A percentile compares a stretch with the other conserved stretches of the same genome.
phyloP scores from a whole-genome alignment of 1,140 invertebrate genomes.

The Scylla paramamosain region DNA sequence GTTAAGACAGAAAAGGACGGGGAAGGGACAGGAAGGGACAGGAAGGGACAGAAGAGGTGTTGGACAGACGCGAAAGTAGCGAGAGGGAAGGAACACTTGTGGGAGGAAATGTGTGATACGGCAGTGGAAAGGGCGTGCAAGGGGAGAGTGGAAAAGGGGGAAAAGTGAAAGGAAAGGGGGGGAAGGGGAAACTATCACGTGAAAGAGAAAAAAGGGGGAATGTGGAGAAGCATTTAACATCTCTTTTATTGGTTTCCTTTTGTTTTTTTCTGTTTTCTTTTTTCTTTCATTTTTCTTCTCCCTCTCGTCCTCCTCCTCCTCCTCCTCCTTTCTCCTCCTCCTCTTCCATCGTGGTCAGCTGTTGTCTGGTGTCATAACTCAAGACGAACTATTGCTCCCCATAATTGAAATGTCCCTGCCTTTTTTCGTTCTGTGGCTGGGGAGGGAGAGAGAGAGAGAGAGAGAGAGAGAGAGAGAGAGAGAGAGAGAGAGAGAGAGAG shows the following conservation, averaged over 20 bases:
- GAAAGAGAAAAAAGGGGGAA: not conserved
- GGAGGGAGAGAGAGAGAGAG: not conserved
- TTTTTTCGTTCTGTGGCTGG: not conserved
- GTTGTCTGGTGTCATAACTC: slow-evolving; percentile 62
- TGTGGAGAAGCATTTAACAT: not conserved
- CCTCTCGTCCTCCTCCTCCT: slow-evolving; percentile 12
- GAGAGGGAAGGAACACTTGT: not conserved
- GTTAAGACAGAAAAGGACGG: no score
- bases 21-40: not conserved
- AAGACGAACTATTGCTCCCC: slow-evolving; percentile 51
- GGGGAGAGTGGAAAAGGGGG: not conserved
- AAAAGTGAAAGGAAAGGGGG: not conserved
- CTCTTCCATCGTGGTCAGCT: slow-evolving; percentile 47
- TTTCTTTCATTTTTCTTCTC: not conserved
- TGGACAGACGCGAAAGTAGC: not conserved
- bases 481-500: slow-evolving; percentile 1
- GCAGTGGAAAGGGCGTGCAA: not conserved
- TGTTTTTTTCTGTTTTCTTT: not conserved
- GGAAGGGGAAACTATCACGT: not conserved
- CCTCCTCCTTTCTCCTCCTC: slow-evolving; percentile 17
- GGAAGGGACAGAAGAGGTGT: not conserved
- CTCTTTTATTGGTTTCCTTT: not conserved
- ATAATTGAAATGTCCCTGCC: slow-evolving; percentile 57
- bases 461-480: not conserved
- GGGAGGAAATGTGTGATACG: not conserved